These are phyloP conservation scores for Yponomeuta plumbellus DNA, from an alignment of 2,888 invertebrate species.

Conservation along the genomic window DNA sequence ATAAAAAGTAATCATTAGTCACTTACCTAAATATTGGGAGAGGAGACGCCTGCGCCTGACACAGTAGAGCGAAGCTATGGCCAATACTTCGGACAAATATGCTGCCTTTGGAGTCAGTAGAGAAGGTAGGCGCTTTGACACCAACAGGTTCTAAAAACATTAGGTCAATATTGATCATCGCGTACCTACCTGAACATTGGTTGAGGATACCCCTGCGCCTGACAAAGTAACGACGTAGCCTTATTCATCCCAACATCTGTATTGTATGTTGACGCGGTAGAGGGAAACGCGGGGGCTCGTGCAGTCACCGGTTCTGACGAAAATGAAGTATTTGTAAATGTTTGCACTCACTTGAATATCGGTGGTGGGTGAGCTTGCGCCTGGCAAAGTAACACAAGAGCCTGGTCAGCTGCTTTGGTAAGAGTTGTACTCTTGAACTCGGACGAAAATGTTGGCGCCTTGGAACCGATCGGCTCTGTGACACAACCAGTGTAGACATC, in stretches of 20 bases:
- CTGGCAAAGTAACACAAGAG: conserved; percentile 80
- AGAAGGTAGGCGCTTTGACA: conserved; percentile 78
- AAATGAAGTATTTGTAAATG: conserved; percentile 19
- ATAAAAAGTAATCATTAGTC: conserved; percentile 30
- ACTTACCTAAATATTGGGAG: conserved; percentile 80
- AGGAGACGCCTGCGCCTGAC: conserved; percentile 79
- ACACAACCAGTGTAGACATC: conserved; percentile 30
- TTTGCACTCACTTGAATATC: conserved; percentile 78
- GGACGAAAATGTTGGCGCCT: conserved; percentile 75
- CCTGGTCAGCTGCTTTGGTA: conserved; percentile 69
- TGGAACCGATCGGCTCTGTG: conserved; percentile 77
- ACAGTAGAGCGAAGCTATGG: conserved; percentile 78
- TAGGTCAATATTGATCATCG: conserved; percentile 23
- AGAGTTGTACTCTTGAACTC: conserved; percentile 78
- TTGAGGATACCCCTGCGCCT: conserved; percentile 78
- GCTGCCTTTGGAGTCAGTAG: conserved; percentile 79
- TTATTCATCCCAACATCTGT: conserved; percentile 54
- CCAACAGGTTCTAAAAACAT: conserved; percentile 75
- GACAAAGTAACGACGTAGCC: conserved; percentile 71
- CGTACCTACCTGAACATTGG: conserved; percentile 80
- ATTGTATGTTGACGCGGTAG: conserved; percentile 69
- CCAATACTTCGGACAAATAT: conserved; percentile 76
- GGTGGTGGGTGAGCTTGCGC: conserved; percentile 83
- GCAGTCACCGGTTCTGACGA: conserved; percentile 66
- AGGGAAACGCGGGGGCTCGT: conserved; percentile 69